Evolutionary conservation across 1,140 invertebrate genomes (phyloP).

Genomic region (Belonocnema kinseyi): DNA sequence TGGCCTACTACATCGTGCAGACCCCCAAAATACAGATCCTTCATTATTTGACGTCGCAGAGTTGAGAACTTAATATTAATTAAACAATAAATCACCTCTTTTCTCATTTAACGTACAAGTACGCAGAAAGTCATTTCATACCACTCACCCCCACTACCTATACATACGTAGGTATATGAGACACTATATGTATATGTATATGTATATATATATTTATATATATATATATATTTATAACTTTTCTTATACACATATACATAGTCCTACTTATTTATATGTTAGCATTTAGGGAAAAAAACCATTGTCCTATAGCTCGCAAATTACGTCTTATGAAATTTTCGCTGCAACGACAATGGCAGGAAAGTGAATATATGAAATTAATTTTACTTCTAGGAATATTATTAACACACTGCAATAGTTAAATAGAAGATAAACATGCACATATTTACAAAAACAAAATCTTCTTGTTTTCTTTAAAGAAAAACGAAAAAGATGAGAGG

Average conservation of each 20-base stretch:
- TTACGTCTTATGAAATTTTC: not conserved
- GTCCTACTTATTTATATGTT: not conserved
- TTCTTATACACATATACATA: not conserved
- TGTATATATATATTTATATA: not conserved
- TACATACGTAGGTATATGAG: not conserved
- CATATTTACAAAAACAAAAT: too few species aligned
- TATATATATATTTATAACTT: not conserved
- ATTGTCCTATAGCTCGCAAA: not conserved
- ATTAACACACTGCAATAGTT: too few species aligned
- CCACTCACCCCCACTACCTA: not conserved
- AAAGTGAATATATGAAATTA: too few species aligned
- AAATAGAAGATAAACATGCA: too few species aligned
- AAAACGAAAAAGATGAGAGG: too few species aligned
- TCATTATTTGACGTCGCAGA: not conserved
- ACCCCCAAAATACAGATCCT: not conserved
- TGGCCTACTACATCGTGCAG: not conserved
- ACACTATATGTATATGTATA: not conserved
- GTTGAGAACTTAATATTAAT: not conserved
- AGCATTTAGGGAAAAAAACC: not conserved
- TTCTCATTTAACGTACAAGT: not conserved
- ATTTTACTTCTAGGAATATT: too few species aligned
- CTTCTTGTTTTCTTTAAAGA: too few species aligned
- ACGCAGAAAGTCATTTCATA: not conserved
- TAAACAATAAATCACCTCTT: constrained; percentile 2
- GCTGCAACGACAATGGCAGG: not conserved